Evolutionary conservation across 1,140 invertebrate genomes (phyloP), one percentile per base, ranked within the genome.

Genomic region (Macrotrachela quadricornifera): DNA sequence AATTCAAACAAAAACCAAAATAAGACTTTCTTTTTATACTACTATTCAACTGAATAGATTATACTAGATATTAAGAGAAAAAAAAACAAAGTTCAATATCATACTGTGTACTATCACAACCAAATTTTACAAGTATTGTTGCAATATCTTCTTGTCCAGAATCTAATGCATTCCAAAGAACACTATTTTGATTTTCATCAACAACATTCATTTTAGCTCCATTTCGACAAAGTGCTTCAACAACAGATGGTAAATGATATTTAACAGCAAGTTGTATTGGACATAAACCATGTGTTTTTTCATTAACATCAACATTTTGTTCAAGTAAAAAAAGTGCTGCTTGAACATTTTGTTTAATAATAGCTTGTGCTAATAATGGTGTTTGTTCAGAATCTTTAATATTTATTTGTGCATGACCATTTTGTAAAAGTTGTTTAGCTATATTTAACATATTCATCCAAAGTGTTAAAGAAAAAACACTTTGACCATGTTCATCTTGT

Each of bases 241-340:
- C 83, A 1, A 90, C 83, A 55, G 79, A 76, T 1, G 78, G 77
- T 21, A 90, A 69, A 55, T 82, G 77, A 60, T 79, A 79, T 58
- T 81, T 78, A 45, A 91, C 85, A 6, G 82, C 80, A 39, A 90
- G 67, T 62, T 90, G 81, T 12, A 92, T 66, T 13, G 46, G 21
- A 30, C 21, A 30, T 30, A 30, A 30, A 9, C 12, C 16, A 42
- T 71, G 73, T 73, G 68, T 83, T 77, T 76, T 72, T 2, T 78
- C 75, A 59, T 83, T 80, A 63, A 86, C 79, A 66, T 90, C 83
- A 17, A 84, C 83, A 6, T 83, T 82, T 63, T 87, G 78, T 59
- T 88, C 80, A n/a, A 94, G 68, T 30, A 92, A 68, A 66, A 87
- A 90, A 40, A 88, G 71, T 0, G 85, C 80, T 8, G 78, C 83